Base-by-base conservation (phyloP, 2,888 invertebrate genomes). In the Mongoloraphidia duomilia region DNA sequence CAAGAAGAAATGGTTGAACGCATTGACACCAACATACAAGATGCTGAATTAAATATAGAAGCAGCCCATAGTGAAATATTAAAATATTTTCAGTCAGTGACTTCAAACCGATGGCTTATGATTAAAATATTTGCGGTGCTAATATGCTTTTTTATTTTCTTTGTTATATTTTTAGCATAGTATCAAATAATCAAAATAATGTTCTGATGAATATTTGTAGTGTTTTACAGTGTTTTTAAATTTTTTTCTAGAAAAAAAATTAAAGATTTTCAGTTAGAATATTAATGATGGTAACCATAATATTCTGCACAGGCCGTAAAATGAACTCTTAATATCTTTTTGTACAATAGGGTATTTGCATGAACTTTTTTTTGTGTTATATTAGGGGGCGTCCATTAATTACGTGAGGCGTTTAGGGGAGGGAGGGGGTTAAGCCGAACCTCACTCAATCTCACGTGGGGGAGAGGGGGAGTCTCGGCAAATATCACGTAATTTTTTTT, bases 61-160 rank as follows among this genome's bases (percentile, higher is more conserved):
- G 93, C 94, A 44, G 98, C 97, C 3, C 98, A 99, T 64, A 77
- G 87, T 52, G 95, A 98, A 74, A 90, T 99, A 58, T 75, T 98
- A 59, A 95, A 91, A 69, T 98, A 98, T 72, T 98, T 99, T 68
- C 93, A 92, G 68, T 88, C 87, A 49, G 89, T 99, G 37, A 90
- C 95, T 12, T 91, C 91, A 54, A 99, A 98, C 72, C 80, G 98
- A 60, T 97, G 96, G 85, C 76, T 98, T 35, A 98, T 98, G 95
- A 88, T 99, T 59, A 99, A 99, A 76, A 84, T 99, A 57, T 98
- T 99, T 72, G 97, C 88, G 47, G 91, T 98, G 53, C 76, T 99
- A 49, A 94, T 98, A 76, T 87, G 96, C 65, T 98, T 99, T 77
- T 98, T 99, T 68, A 86, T 98, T 69, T 91, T 99, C 67, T 98